phyloP scores from a whole-genome alignment of 2,888 invertebrate genomes.

The Eristalis intricaria region DNA sequence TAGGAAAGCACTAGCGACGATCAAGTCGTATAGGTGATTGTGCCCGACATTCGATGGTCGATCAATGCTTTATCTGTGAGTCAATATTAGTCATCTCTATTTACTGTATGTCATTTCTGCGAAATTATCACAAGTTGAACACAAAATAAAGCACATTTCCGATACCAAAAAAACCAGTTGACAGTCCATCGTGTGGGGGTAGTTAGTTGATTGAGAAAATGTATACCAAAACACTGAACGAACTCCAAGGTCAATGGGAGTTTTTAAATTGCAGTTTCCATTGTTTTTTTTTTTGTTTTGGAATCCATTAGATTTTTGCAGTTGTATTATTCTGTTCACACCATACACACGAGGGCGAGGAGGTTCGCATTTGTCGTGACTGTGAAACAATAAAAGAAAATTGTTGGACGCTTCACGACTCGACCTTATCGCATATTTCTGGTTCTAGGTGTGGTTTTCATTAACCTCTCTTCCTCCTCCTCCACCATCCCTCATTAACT shows the following conservation, averaged over 20 bases:
- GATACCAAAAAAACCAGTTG: conserved; percentile 46
- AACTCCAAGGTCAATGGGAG: conserved; percentile 57
- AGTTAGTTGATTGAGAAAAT: conserved; percentile 25
- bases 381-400: conserved; percentile 38
- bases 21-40: conserved; percentile 15
- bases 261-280: conserved; percentile 5
- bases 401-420: conserved; percentile 9
- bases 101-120: conserved; percentile 32
- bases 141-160: neutral
- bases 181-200: conserved; percentile 12
- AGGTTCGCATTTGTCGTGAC: neutral
- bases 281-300: neutral
- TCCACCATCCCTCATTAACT: neutral
- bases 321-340: neutral
- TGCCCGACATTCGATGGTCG: conserved; percentile 26
- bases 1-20: neutral
- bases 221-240: conserved; percentile 56
- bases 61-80: conserved; percentile 25
- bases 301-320: conserved; percentile 1
- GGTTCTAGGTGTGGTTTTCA: conserved; percentile 66
- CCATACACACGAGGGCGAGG: neutral
- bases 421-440: conserved; percentile 53
- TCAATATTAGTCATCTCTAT: conserved; percentile 60
- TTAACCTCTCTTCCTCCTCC: conserved; percentile 1
- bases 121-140: conserved; percentile 23